Percentiles rank a stretch among this genome's conserved stretches.
phyloP scores from a whole-genome alignment of 2,113 vertebrate species.

The Cynoglossus semilaevis region DNA sequence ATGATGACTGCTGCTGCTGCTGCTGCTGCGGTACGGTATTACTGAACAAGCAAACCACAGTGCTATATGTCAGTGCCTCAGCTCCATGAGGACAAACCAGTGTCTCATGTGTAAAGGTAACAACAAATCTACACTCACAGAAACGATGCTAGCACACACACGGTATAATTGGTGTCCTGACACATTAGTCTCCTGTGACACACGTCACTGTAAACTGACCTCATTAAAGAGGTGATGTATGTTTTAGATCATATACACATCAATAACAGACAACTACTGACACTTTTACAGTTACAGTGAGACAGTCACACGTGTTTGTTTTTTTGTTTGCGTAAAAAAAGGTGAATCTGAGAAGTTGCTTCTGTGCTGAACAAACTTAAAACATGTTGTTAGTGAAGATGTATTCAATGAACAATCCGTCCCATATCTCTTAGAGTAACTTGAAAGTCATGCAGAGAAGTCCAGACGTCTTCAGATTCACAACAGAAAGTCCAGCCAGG shows the following conservation, averaged over 20 bases:
- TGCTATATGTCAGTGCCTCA: constrained; percentile 17
- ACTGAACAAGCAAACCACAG: not conserved
- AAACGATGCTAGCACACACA: constrained; percentile 4
- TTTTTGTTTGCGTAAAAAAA: too few species aligned
- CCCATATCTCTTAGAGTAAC: too few species aligned
- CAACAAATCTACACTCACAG: not conserved
- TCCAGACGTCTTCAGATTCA: too few species aligned
- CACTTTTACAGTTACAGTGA: too few species aligned
- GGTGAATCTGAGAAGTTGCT: too few species aligned
- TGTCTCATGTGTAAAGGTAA: constrained; percentile 4
- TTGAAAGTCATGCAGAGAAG: too few species aligned
- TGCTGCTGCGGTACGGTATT: constrained; percentile 10
- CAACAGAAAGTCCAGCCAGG: too few species aligned
- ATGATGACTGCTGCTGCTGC: constrained; percentile 2
- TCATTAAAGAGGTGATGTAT: constrained; percentile 12
- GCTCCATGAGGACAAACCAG: constrained; percentile 1
- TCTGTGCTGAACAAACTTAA: too few species aligned
- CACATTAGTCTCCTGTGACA: not conserved
- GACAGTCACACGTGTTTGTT: too few species aligned
- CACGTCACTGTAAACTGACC: not conserved
- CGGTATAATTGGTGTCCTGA: not conserved
- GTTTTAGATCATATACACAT: not conserved
- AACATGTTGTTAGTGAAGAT: too few species aligned
- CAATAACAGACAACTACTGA: not conserved
- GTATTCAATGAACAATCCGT: too few species aligned